phyloP scores from a whole-genome alignment of 2,888 invertebrate species.

The Dioctria rufipes region DNA sequence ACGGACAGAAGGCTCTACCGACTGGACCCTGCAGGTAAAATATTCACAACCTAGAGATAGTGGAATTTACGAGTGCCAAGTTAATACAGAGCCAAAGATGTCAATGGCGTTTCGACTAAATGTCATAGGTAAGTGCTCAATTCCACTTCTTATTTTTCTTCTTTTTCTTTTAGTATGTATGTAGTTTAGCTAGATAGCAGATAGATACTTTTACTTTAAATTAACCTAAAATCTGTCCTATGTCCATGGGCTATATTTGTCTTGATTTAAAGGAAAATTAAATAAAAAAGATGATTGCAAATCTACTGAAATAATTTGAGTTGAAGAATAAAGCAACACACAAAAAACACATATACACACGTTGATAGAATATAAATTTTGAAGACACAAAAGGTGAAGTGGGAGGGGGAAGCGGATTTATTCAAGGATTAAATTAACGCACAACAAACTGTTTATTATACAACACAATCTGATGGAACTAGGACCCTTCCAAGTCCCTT shows the following conservation, averaged over 20 bases:
- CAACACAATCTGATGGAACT: background rate
- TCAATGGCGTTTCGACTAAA: conserved; percentile 88
- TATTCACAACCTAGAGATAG: conserved; percentile 87
- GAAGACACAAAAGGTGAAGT: no score
- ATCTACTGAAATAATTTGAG: conserved; percentile 18
- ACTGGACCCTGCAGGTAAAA: conserved; percentile 91
- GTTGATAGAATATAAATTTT: background rate
- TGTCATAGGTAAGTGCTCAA: conserved; percentile 78
- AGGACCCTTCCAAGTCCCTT: no score
- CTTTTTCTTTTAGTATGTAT: background rate
- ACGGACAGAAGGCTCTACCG: conserved; percentile 82
- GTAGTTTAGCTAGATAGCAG: no score
- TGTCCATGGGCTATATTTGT: background rate
- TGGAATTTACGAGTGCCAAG: conserved; percentile 77
- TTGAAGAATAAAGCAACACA: background rate
- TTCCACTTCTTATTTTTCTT: background rate
- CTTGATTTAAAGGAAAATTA: background rate
- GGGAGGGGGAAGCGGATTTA: background rate
- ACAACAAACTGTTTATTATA: background rate
- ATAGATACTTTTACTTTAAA: no score
- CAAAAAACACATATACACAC: background rate
- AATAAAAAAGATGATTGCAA: conserved; percentile 8
- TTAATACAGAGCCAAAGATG: conserved; percentile 89
- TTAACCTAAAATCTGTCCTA: no score
- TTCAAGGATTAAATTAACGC: background rate